Base-by-base conservation (phyloP, 1,140 invertebrate species). In the Trichonephila clavata region DNA sequence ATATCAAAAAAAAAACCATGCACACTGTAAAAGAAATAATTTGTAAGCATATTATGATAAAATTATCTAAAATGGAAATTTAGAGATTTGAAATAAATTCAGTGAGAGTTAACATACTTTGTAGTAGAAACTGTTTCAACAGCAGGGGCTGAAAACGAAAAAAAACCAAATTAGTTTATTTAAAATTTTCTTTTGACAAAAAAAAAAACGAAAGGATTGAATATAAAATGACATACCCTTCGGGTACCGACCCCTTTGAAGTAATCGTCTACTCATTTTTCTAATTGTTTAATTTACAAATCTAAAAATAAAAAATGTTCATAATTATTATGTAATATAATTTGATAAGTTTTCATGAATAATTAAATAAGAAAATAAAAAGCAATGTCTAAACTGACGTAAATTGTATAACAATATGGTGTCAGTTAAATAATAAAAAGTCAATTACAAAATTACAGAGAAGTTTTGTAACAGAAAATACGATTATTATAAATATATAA, bases 211-310 rank as follows among this genome's bases (percentile, higher is more conserved):
- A 43, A 43, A 71, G 5, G 81, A 21, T 50, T 24, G 3, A 59
- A 59, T 57, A 21, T 39, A 92, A 65, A 39, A 27, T 77, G 43
- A 71, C 59, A 39, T 80, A 93, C 92, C 59, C 59, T 93, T 93
- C 18, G 92, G 92, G 71, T 93, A 93, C 18, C 92, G 84, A 63
- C 92, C 92, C 68, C 86, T 87, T 20, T 87, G 84, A 7, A 87
- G 84, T 50, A 93, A 81, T 27, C 92, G 24, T 81, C n/a, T 87
- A 63, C 92, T 93, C 92, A 93, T 93, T 88, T 80, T 80, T 4
- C 14, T 86, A 87, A 71, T 57, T 92, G 27, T 81, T 32, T 39
- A 92, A 50, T 43, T 24, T 21, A 24, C 57, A 10, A 39, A 87
- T 57, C 24, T 50, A 13, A 50, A 50, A 50, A 50, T 50, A 13